Base-by-base conservation (phyloP, 2,113 vertebrate genomes). In the Salvator merianae region DNA sequence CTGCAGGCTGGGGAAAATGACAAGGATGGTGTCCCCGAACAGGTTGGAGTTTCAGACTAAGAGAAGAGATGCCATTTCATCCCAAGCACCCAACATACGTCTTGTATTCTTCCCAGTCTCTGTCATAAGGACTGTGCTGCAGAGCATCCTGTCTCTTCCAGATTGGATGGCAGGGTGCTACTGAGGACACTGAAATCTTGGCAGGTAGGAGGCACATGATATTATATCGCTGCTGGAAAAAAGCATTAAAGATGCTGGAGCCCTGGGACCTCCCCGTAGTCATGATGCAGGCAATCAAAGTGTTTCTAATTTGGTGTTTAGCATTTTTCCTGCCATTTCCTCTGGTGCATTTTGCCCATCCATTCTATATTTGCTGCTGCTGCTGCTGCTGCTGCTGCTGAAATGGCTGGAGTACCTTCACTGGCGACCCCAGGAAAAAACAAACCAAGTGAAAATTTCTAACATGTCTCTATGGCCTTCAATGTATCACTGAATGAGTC, bases 401-500 rank as follows among this genome's bases (percentile, higher is more conserved):
- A 53, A 43, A n/a, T 26, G 80, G 43, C 81, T 85, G 77, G 77
- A 22, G 0, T 10, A 26, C 59, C 81, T 85, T 28, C 55, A 16
- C 14, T 20, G 63, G 83, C 30, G 7, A 34, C 10, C 4, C 84
- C n/a, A 38, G 85, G 81, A 87, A 84, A 68, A 0, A 40, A 32
- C 18, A 47, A 47, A 59, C 20, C 55, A 20, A 30, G 79, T 89
- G 77, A 89, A 92, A 94, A 84, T 91, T 95, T 97, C 97, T 90
- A 97, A 96, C 93, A 96, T 89, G 91, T 97, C 18, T 97, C 96
- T 88, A 3, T 82, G 86, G 53, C 92, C 86, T 87, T 88, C 85
- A 90, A 87, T 85, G 87, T 85, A 82, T 85, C 0, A 4, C 55
- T 20, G 16, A 59, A 59, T 20, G 16, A 59, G 3, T 59, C 20